phyloP scores from a whole-genome alignment of 2,113 vertebrate genomes.

The Melanerpes aurifrons region DNA sequence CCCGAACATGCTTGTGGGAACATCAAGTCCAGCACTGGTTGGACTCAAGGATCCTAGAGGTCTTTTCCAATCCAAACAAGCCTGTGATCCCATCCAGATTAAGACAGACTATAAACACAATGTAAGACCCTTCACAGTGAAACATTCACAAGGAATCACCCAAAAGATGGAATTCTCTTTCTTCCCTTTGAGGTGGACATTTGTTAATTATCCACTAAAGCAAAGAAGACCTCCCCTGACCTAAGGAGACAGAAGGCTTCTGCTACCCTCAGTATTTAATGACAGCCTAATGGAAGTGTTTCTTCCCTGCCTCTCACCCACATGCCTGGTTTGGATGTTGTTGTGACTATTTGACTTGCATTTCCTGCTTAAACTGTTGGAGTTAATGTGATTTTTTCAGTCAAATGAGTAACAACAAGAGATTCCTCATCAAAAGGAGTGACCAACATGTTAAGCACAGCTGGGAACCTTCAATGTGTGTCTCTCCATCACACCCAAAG shows the following conservation, averaged over 20 bases:
- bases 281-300: background rate
- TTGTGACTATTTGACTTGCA: background rate
- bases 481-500: background rate
- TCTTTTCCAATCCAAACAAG: too few species aligned
- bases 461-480: background rate
- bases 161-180: background rate
- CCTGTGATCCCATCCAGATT: background rate
- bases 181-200: background rate
- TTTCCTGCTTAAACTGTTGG: background rate
- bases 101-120: background rate
- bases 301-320: background rate
- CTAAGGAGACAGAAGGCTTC: background rate
- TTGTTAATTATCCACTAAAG: background rate
- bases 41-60: too few species aligned
- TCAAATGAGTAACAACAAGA: background rate
- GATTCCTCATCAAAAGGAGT: background rate
- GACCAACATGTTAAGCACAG: rapidly evolving
- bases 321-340: background rate
- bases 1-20: background rate
- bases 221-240: background rate
- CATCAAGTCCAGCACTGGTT: too few species aligned
- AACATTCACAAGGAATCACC: background rate
- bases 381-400: conserved; percentile 38
- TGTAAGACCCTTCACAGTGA: background rate
- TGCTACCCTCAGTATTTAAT: background rate